Base-by-base conservation (phyloP, 1,140 invertebrate genomes). In the Caerostris extrusa region DNA sequence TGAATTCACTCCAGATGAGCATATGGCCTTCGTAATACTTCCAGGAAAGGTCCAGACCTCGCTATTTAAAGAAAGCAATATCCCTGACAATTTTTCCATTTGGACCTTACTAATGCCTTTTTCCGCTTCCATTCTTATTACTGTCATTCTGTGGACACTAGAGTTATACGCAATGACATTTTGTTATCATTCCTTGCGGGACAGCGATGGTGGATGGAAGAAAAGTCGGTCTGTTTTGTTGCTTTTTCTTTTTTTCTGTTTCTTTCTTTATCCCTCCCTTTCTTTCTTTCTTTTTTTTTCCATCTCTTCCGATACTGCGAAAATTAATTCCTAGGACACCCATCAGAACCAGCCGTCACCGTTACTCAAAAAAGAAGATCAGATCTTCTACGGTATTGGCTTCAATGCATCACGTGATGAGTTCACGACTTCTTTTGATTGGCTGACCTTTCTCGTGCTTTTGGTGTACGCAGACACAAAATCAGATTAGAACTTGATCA, bases 151-250 rank as follows among this genome's bases (percentile, higher is more conserved):
- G 53, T 58, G 83, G 91, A 93, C 83, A 87, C 67, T 12, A 57
- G 83, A 93, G 58, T 81, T 85, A 92, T 92, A 67, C n/a, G 58
- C 91, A 93, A 77, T 93, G 91, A 87, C 91, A 93, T 93, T 87
- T 87, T 87, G 83, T 87, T 93, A 93, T 93, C 91, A 87, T 87
- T 93, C 77, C 91, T 93, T 93, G 91, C 81, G 91, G 91, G 71
- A 82, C 17, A 60, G 82, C 50, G 17, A 58, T 77, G 67, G 56
- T 19, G 77, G 34, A 58, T 77, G 55, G 58, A 92, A 85, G 90
- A 19, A 92, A 85, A 61, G 82, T 34, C 34, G 19, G 82, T 7
- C 17, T 71, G 69, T 53, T 69, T 69, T 56, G 53, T 88, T 88
- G 53, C 56, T 90, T 90, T 55, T 14, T 19, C 34, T 88, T 53